A percentile compares a stretch with the other conserved stretches of the same genome.
Evolutionary conservation across 1,140 invertebrate species (phyloP).

Genomic region (Zaprionus ghesquierei): DNA sequence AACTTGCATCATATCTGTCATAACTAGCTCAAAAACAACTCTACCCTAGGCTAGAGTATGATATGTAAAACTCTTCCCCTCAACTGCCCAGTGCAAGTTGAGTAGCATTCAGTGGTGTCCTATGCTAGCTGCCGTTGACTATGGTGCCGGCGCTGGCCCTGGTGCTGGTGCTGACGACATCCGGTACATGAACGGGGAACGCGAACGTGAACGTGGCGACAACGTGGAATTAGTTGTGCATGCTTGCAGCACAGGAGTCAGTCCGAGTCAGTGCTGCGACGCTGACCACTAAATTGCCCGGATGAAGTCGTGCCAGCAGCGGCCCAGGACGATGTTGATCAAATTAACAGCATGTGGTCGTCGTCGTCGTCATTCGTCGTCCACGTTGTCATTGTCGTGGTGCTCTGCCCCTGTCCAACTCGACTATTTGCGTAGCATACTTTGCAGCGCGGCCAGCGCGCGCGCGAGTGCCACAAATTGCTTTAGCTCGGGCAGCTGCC

Average conservation of each 20-base stretch:
- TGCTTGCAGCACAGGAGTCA: slow-evolving; percentile 55
- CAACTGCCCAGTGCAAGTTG: slow-evolving; percentile 27
- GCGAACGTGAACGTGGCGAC: slow-evolving; percentile 55
- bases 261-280: not conserved
- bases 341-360: slow-evolving; percentile 74
- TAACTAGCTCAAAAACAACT: not conserved
- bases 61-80: not conserved
- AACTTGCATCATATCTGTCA: too few species aligned
- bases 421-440: slow-evolving; percentile 51
- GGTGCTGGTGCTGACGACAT: slow-evolving; percentile 7
- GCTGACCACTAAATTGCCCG: slow-evolving; percentile 75
- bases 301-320: slow-evolving; percentile 51
- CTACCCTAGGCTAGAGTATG: not conserved
- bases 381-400: not conserved
- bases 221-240: slow-evolving; percentile 76
- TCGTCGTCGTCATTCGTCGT: not conserved
- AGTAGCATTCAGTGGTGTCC: slow-evolving; percentile 55
- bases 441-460: slow-evolving; percentile 46
- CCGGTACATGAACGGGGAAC: slow-evolving; percentile 6
- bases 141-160: not conserved
- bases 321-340: slow-evolving; percentile 57
- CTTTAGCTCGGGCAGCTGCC: slow-evolving; percentile 50
- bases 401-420: not conserved
- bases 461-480: slow-evolving; percentile 48
- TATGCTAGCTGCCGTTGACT: slow-evolving; percentile 28